Conservation (phyloP, 2,113 vertebrate genomes). For the Xiphophorus couchianus region DNA sequence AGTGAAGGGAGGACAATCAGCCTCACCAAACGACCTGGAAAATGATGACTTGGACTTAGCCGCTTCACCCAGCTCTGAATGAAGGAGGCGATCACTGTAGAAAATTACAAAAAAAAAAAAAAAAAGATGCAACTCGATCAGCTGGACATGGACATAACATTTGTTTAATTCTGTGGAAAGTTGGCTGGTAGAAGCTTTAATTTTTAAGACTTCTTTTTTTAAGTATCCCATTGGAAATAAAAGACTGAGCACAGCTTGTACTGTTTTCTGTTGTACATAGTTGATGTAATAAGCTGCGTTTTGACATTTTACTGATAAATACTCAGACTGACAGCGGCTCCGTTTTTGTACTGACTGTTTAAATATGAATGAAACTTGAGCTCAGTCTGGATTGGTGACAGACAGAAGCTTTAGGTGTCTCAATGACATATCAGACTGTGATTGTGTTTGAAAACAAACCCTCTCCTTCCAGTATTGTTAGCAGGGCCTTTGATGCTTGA, state of each 20-base stretch:
- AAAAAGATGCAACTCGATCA: background rate
- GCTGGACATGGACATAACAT: constrained; percentile 14
- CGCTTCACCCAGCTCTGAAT: constrained; percentile 91
- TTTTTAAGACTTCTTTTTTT: constrained; percentile 24
- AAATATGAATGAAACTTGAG: constrained; percentile 17
- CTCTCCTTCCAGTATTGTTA: constrained; percentile 48
- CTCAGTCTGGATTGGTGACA: constrained; percentile 56
- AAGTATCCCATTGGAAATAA: constrained; percentile 31
- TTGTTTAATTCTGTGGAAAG: constrained; percentile 15
- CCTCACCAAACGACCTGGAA: constrained; percentile 87
- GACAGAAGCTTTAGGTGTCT: constrained; percentile 22
- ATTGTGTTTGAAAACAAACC: constrained; percentile 59
- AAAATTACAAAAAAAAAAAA: background rate
- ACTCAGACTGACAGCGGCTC: constrained; percentile 26
- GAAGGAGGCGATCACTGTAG: constrained; percentile 25
- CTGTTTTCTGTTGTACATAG: constrained; percentile 69
- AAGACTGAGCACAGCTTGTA: constrained; percentile 26
- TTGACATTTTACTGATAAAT: constrained; percentile 34
- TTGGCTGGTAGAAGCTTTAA: constrained; percentile 30
- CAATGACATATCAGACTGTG: constrained; percentile 48
- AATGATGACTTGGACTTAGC: constrained; percentile 90
- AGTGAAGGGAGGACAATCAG: constrained; percentile 91
- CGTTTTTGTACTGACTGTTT: constrained; percentile 12
- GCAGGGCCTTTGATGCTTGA: constrained; percentile 67
- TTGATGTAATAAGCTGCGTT: constrained; percentile 50